phyloP scores from a whole-genome alignment of 2,113 vertebrate species.

The Notothenia rossii region DNA sequence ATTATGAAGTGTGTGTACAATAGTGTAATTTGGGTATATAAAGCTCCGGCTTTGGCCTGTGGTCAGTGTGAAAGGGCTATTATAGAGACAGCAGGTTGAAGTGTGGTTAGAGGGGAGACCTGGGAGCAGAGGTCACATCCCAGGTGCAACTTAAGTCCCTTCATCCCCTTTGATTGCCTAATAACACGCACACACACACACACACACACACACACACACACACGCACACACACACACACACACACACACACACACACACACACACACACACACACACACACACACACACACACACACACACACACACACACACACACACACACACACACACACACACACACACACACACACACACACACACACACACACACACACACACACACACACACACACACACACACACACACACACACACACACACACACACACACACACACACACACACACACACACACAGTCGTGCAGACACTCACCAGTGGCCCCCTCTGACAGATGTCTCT shows the following conservation, averaged over 20 bases:
- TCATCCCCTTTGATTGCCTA: slow-evolving; percentile 58
- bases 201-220: slow-evolving; percentile 37
- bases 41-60: slow-evolving; percentile 38
- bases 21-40: slow-evolving; percentile 27
- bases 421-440: too few relatives aligned
- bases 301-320: slow-evolving; percentile 38
- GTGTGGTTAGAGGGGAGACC: slow-evolving; percentile 60
- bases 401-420: too few relatives aligned
- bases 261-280: slow-evolving; percentile 20
- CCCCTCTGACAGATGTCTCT: slow-evolving; percentile 83
- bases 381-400: slow-evolving; percentile 19
- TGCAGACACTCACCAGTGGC: slow-evolving; percentile 36
- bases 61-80: slow-evolving; percentile 59
- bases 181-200: slow-evolving; percentile 55
- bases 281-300: slow-evolving; percentile 22
- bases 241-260: slow-evolving; percentile 24
- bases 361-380: not conserved
- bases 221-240: not conserved
- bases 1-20: slow-evolving; percentile 9
- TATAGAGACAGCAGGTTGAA: slow-evolving; percentile 59
- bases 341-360: slow-evolving; percentile 37
- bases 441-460: too few relatives aligned
- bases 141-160: slow-evolving; percentile 73
- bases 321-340: slow-evolving; percentile 31
- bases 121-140: slow-evolving; percentile 63